A percentile compares a stretch with the other conserved stretches of the same genome.
Evolutionary conservation across 2,888 invertebrate species (phyloP).

Genomic region (Xanthostigma xanthostigma): DNA sequence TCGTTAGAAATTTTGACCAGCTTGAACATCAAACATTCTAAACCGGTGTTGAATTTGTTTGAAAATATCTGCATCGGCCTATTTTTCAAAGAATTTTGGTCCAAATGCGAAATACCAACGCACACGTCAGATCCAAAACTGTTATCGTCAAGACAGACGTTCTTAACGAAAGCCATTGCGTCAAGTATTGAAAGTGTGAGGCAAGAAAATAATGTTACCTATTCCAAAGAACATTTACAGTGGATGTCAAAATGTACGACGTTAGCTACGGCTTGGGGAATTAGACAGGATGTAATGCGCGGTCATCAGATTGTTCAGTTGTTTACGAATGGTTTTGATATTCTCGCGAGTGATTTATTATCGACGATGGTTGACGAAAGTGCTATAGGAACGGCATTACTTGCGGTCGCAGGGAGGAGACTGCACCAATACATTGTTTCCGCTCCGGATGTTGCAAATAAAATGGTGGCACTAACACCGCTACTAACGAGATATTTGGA

Average conservation of each 20-base stretch:
- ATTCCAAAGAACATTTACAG: slow-evolving; percentile 32
- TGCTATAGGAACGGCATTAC: slow-evolving; percentile 50
- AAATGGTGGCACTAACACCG: slow-evolving; percentile 64
- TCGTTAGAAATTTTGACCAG: slow-evolving; percentile 65
- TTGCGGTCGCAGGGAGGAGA: slow-evolving; percentile 70
- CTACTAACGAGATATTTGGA: slow-evolving; percentile 63
- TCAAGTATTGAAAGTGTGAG: slow-evolving; percentile 60
- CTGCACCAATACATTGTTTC: slow-evolving; percentile 49
- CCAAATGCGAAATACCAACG: slow-evolving; percentile 39
- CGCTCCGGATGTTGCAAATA: slow-evolving; percentile 42
- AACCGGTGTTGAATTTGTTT: slow-evolving; percentile 59
- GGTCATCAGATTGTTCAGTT: slow-evolving; percentile 56
- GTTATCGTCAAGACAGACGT: slow-evolving; percentile 50
- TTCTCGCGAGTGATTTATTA: slow-evolving; percentile 44
- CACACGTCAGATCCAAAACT: slow-evolving; percentile 53
- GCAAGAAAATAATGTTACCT: slow-evolving; percentile 34
- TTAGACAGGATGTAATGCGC: slow-evolving; percentile 56
- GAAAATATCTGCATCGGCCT: slow-evolving; percentile 51
- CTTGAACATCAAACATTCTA: slow-evolving; percentile 58
- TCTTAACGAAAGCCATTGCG: slow-evolving; percentile 56
- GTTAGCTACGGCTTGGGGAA: slow-evolving; percentile 61
- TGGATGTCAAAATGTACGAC: slow-evolving; percentile 63
- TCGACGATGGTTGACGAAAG: slow-evolving; percentile 52
- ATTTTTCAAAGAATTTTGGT: slow-evolving; percentile 32
- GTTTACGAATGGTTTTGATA: slow-evolving; percentile 46